These are phyloP conservation scores for Resseliella maxima DNA, from an alignment of 2,888 invertebrate species.

Conservation along the genomic window DNA sequence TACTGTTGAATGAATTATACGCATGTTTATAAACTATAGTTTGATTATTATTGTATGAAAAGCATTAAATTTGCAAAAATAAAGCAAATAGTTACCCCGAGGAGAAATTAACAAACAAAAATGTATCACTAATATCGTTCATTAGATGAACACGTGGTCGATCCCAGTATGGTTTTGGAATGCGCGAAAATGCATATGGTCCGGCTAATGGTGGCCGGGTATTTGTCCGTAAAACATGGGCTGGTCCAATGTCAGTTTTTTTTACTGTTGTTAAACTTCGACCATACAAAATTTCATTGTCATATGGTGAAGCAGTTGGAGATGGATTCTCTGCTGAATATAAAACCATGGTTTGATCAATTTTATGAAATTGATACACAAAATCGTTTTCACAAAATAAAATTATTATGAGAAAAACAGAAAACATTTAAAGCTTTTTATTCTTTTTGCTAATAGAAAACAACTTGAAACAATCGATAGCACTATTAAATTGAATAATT, in stretches of 20 bases:
- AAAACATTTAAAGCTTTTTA: too few relatives aligned
- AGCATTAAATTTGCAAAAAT: neutral
- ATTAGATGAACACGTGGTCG: conserved; percentile 84
- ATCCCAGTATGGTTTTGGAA: conserved; percentile 84
- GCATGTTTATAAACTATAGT: neutral
- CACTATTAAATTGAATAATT: too few relatives aligned
- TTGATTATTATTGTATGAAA: neutral
- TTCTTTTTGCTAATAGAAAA: too few relatives aligned
- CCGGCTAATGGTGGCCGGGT: conserved; percentile 86
- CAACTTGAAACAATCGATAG: too few relatives aligned
- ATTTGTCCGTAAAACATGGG: conserved; percentile 70
- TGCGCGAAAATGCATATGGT: conserved; percentile 89
- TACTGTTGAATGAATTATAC: too few relatives aligned
- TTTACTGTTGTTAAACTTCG: conserved; percentile 56
- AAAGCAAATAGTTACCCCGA: conserved; percentile 72
- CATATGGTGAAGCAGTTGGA: conserved; percentile 43
- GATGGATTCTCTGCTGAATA: conserved; percentile 9
- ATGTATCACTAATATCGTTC: conserved; percentile 78
- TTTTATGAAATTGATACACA: neutral
- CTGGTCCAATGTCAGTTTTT: conserved; percentile 67
- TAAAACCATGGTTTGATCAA: conserved; percentile 55
- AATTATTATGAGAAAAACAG: neutral
- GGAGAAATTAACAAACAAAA: conserved; percentile 86
- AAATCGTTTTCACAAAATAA: neutral
- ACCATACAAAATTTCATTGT: conserved; percentile 52